Base-by-base conservation (phyloP, 2,888 invertebrate genomes). In the Unio pictorum region DNA sequence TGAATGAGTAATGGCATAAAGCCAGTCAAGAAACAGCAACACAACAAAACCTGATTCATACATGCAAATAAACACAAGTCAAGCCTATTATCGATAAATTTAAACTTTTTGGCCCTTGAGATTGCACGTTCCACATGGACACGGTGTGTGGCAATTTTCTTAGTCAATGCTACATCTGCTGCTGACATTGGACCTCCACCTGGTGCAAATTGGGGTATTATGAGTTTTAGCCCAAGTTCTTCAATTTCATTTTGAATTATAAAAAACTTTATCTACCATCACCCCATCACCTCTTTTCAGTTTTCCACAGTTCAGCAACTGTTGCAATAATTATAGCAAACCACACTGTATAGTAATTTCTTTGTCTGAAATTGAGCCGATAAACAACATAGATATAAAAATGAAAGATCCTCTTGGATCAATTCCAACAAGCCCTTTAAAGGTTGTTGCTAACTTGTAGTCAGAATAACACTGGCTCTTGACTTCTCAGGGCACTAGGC, bases 51-150 rank as follows among this genome's bases (percentile, higher is more conserved):
- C 23, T 73, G 69, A 57, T 73, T 69, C 3, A 70, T 57, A 20
- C 30, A n/a, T 34, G 61, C 54, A 66, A 72, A 66, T 34, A 69
- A 45, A 28, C 30, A n/a, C 3, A 69, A 15, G 8, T 64, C 59
- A 54, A 71, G 58, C 26, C 67, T 58, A 20, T 68, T 34, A 54
- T 68, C 66, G 66, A 75, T 60, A 34, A 74, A 69, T 66, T 66
- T 71, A n/a, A 71, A 74, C 26, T 67, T 67, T 55, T 74, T 71
- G 3, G 55, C 56, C 34, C 68, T 23, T 4, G 66, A 66, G 34
- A 71, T 71, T 28, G 71, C 64, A 45, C 74, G 26, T 54, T 74
- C 71, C 54, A 74, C 71, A 74, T 74, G 71, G 18, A 71, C 65
- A 20, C 67, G 15, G 56, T 74, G 71, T 59, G 26, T 55, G 4